Evolutionary conservation across 2,797 vertebrate species (phyloP), one percentile per base, ranked within the genome.

Genomic region (Cossypha polioptera): DNA sequence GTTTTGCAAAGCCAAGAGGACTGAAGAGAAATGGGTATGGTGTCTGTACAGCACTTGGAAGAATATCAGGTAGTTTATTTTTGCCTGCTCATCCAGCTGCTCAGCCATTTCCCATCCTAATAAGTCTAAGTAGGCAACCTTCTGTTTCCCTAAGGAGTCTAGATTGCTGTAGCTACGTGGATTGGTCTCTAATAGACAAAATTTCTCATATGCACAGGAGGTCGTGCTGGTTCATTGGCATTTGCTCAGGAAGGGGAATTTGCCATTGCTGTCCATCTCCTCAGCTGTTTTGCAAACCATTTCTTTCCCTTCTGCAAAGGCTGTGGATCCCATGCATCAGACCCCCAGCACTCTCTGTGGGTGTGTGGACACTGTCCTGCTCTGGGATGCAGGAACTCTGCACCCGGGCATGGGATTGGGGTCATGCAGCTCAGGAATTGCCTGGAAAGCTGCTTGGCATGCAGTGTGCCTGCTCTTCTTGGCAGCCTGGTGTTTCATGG

Each of bases 51-150:
- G 61, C 68, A 48, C 91, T 95, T 95, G 84, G 91, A 97, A 96
- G 91, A 92, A 59, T 86, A 92, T 96, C 96, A 92, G 92, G 89
- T 93, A 91, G 86, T 95, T 96, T 94, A 93, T 89, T 95, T 93
- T 93, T 86, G 68, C 78, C 81, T 91, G 78, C 77, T 96, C 91
- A 94, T 94, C 94, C 96, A 95, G 91, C 78, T 96, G 94, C 94
- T 96, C 89, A 90, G 91, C 75, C 73, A 93, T 92, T 94, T 96
- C 93, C 94, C 47, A 86, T 80, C 78, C 88, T 95, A 96, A 95
- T 95, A 96, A 93, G 92, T 80, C 81, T 94, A 96, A 96, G 91
- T 59, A 95, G 92, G 94, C 94, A 94, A 95, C 94, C 89, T 95
- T 95, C 96, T 96, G 91, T 95, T 94, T 95, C 94, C 92, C 95